Percentiles rank a stretch among this genome's conserved stretches.
phyloP scores from a whole-genome alignment of 2,797 vertebrate genomes.

The Hippopotamyrus pictus region DNA sequence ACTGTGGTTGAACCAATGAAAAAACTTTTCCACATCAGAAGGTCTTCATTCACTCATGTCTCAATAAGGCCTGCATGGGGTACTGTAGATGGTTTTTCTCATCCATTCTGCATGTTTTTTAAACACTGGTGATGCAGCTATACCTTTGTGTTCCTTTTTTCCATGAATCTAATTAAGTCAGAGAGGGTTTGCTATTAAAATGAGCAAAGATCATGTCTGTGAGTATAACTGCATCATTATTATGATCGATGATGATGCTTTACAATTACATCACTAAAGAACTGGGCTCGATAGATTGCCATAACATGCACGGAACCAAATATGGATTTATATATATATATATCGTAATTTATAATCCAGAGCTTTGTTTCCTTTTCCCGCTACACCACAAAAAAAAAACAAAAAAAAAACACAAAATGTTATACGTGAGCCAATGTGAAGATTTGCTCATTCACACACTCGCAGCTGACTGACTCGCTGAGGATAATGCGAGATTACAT shows the following conservation, averaged over 20 bases:
- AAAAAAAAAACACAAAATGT: neutral
- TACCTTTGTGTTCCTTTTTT: neutral
- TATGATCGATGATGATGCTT: neutral
- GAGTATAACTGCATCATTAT: neutral
- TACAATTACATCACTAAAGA: neutral
- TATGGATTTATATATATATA: neutral
- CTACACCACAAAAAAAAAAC: neutral
- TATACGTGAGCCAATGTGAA: neutral
- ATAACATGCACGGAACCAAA: neutral
- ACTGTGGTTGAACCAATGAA: neutral
- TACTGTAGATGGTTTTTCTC: neutral
- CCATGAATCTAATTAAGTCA: neutral
- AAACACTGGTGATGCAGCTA: neutral
- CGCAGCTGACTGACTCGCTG: neutral
- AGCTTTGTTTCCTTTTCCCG: neutral
- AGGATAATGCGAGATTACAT: neutral
- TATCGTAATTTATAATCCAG: neutral
- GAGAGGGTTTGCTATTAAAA: neutral
- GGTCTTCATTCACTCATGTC: neutral
- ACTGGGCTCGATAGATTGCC: neutral
- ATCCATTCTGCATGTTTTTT: neutral
- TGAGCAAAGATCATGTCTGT: neutral
- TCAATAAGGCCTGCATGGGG: neutral
- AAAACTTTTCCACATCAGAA: neutral
- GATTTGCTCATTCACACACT: neutral